Percentiles rank a stretch among this genome's conserved stretches.
These are phyloP conservation scores for Heteromormyrus szaboi DNA, from an alignment of 2,797 vertebrate species.

Conservation along the genomic window DNA sequence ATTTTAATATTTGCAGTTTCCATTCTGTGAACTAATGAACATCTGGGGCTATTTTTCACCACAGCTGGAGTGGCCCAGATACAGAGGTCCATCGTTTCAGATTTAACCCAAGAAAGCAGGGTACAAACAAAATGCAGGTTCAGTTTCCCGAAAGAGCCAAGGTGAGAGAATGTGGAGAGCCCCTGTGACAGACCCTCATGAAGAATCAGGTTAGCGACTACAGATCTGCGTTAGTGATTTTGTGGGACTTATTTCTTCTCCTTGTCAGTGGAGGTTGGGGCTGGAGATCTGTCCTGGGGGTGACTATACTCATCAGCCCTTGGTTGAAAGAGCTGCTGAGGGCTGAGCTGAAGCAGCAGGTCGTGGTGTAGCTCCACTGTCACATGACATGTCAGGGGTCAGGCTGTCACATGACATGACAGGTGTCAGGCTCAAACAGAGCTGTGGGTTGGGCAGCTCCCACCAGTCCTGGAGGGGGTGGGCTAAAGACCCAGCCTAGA, in stretches of 20 bases:
- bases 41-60: not conserved
- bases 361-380: not conserved
- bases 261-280: not conserved
- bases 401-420: not conserved
- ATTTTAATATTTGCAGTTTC: not conserved
- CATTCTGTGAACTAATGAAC: not conserved
- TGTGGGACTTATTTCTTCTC: not conserved
- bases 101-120: not conserved
- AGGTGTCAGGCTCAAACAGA: not conserved
- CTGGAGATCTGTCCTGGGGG: not conserved
- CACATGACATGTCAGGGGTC: not conserved
- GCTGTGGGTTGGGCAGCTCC: not conserved
- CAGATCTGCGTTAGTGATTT: not conserved
- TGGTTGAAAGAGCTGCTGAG: not conserved
- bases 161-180: not conserved
- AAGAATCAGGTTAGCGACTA: not conserved
- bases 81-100: not conserved
- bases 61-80: not conserved
- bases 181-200: not conserved
- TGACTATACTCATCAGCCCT: not conserved
- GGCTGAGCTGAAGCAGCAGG: not conserved
- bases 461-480: not conserved
- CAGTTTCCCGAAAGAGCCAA: not conserved
- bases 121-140: not conserved
- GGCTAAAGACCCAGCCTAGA: not conserved